These are phyloP conservation scores for Salminus brasiliensis DNA, from an alignment of 2,113 vertebrate species.

Conservation along the genomic window DNA sequence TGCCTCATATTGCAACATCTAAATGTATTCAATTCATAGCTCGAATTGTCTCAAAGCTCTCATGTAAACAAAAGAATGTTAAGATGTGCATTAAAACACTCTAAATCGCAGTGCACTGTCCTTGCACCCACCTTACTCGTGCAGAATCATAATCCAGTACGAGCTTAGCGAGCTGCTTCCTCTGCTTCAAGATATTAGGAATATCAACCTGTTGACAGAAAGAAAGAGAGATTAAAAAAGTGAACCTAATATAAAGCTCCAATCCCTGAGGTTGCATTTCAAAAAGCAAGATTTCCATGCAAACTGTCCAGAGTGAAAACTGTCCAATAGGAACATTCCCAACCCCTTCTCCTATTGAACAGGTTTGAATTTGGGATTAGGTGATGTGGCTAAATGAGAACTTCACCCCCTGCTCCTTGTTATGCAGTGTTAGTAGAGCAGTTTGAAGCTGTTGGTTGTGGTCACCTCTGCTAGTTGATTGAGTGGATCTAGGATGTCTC, in stretches of 20 bases:
- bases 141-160: constrained; percentile 97
- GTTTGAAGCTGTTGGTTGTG: background rate
- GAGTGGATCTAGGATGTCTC: constrained; percentile 88
- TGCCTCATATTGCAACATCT: no score
- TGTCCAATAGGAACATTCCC: background rate
- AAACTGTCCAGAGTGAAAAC: no score
- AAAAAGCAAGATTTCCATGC: no score
- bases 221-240: background rate
- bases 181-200: constrained; percentile 94
- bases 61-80: no score
- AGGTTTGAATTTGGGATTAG: background rate
- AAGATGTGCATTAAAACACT: background rate
- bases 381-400: no score
- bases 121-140: constrained; percentile 83
- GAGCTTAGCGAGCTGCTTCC: constrained; percentile 91
- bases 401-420: background rate
- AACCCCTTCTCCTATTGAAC: background rate
- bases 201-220: constrained; percentile 84
- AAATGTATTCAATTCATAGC: no score
- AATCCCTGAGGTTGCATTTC: no score
- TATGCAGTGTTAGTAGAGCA: background rate
- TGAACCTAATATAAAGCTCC: background rate
- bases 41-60: no score
- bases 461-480: constrained; percentile 88
- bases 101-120: background rate